Conservation (phyloP, 2,888 invertebrate genomes). For the Lithosia quadra region DNA sequence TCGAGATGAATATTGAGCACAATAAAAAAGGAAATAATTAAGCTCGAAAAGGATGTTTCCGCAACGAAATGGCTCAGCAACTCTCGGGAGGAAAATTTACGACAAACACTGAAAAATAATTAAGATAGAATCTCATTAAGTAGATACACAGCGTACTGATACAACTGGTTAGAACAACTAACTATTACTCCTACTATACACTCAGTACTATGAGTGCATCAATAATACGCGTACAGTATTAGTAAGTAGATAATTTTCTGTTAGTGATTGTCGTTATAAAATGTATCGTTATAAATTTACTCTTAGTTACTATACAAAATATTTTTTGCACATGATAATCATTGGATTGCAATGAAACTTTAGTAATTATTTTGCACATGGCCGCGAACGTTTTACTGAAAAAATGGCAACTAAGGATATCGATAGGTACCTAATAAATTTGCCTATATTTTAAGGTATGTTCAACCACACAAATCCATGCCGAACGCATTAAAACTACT, state of each 20-base stretch:
- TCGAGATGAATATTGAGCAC: slow-evolving; percentile 80
- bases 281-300: too few species aligned
- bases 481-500: slow-evolving; percentile 48
- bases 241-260: neutral
- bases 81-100: slow-evolving; percentile 68
- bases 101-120: slow-evolving; percentile 75
- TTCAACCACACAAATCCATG: slow-evolving; percentile 45
- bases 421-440: slow-evolving; percentile 25
- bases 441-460: slow-evolving; percentile 42
- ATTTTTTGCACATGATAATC: too few species aligned
- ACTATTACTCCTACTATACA: slow-evolving; percentile 21
- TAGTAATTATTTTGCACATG: too few species aligned
- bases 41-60: slow-evolving; percentile 74
- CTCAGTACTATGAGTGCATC: too few species aligned
- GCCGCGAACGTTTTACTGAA: neutral
- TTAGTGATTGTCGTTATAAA: too few species aligned
- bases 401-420: neutral
- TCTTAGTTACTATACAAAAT: too few species aligned
- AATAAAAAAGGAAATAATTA: slow-evolving; percentile 79
- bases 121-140: slow-evolving; percentile 76
- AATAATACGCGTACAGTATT: too few species aligned
- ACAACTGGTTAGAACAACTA: slow-evolving; percentile 35
- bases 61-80: slow-evolving; percentile 70
- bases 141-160: slow-evolving; percentile 52
- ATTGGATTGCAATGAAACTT: too few species aligned